phyloP scores from a whole-genome alignment of 2,113 vertebrate genomes.

The Carassius auratus region DNA sequence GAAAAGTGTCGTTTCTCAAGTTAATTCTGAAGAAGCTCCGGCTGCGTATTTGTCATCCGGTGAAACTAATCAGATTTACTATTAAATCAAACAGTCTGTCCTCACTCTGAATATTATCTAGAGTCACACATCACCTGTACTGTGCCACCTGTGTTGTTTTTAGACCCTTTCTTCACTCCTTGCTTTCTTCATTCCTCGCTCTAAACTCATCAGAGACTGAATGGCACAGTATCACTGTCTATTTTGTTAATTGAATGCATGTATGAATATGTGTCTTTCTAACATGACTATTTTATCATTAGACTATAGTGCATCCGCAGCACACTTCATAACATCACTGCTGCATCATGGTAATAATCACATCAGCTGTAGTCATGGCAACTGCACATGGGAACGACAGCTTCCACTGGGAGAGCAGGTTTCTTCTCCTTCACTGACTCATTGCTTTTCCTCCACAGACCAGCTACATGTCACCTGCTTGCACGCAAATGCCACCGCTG shows the following conservation, averaged over 20 bases:
- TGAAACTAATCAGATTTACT: background rate
- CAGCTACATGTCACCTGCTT: background rate
- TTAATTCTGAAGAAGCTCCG: background rate
- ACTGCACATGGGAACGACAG: slow-evolving; percentile 13
- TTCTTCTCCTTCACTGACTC: slow-evolving; percentile 30
- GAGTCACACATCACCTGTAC: background rate
- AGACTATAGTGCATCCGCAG: background rate
- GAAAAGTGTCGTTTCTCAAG: background rate
- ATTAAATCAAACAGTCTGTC: background rate
- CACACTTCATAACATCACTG: background rate
- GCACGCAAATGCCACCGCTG: slow-evolving; percentile 2
- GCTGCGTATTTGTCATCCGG: background rate
- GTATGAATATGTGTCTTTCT: background rate
- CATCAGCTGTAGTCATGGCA: slow-evolving; percentile 43
- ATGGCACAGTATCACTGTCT: no score
- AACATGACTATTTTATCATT: background rate
- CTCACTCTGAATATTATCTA: background rate
- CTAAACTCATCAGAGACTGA: background rate
- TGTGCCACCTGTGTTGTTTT: background rate
- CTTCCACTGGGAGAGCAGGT: slow-evolving; percentile 6
- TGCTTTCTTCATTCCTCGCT: background rate
- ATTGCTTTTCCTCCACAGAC: background rate
- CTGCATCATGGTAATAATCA: slow-evolving; percentile 36
- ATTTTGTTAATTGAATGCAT: background rate
- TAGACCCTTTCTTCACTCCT: background rate